A percentile compares a stretch with the other conserved stretches of the same genome.
Conservation (phyloP, 2,797 vertebrate species). For the Spatula clypeata region DNA sequence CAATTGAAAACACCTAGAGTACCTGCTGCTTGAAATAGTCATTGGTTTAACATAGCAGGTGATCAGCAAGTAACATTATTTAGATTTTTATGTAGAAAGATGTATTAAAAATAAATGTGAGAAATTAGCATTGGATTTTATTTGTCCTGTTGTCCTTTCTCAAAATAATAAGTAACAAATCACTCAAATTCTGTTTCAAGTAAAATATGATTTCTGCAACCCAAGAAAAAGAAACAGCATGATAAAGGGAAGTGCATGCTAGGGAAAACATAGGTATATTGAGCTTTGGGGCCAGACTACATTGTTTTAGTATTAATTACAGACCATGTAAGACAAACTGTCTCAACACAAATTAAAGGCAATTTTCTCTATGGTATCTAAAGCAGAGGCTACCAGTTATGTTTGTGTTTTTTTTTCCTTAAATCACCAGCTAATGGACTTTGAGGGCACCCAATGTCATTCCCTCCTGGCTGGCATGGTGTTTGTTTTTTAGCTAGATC, state of each 20-base stretch:
- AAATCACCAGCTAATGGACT: neutral
- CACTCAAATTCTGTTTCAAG: neutral
- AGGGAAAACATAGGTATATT: neutral
- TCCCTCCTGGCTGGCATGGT: neutral
- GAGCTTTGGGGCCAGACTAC: neutral
- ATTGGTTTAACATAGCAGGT: neutral
- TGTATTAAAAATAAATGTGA: neutral
- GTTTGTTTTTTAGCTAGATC: slow-evolving; percentile 42
- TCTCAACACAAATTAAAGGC: neutral
- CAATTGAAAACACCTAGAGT: neutral
- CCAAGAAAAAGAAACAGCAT: neutral
- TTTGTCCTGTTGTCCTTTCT: neutral
- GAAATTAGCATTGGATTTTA: neutral
- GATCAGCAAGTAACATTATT: neutral
- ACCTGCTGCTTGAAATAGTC: neutral
- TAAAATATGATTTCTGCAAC: neutral
- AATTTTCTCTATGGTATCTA: neutral
- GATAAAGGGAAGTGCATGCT: neutral
- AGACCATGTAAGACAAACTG: neutral
- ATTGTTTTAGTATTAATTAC: neutral
- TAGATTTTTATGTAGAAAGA: neutral
- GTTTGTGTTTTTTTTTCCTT: neutral
- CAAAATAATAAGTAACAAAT: neutral
- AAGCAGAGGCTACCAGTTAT: neutral
- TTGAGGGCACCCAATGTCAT: neutral